Evolutionary conservation across 2,797 vertebrate genomes (phyloP).

Genomic region (Myiotriccus ornatus): DNA sequence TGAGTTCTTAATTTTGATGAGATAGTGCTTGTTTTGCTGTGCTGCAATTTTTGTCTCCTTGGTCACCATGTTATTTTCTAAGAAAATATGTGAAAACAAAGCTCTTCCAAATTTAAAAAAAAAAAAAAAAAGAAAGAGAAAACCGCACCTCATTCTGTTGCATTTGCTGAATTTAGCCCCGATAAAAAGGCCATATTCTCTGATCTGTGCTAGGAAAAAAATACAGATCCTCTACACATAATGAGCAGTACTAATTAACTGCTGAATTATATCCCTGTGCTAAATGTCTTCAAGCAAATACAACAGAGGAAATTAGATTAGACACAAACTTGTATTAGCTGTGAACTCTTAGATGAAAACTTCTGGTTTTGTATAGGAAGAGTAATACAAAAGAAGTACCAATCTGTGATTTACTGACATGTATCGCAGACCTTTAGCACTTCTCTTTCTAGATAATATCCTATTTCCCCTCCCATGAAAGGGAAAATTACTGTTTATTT

Average conservation of each 20-base stretch:
- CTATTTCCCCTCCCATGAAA: background rate
- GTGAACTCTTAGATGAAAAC: background rate
- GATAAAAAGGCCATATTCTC: background rate
- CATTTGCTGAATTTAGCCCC: background rate
- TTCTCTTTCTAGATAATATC: background rate
- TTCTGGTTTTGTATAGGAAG: background rate
- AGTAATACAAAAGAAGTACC: background rate
- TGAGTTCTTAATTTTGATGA: background rate
- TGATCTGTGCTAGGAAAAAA: background rate
- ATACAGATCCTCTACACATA: background rate
- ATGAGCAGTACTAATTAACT: background rate
- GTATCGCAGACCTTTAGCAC: background rate
- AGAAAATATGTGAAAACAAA: background rate
- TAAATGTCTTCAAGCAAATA: background rate
- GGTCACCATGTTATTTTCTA: background rate
- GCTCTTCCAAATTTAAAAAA: background rate
- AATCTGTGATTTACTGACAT: background rate
- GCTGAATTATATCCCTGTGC: background rate
- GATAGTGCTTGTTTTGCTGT: background rate
- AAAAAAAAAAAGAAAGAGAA: background rate
- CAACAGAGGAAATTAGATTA: background rate
- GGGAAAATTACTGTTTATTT: background rate
- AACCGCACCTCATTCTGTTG: background rate
- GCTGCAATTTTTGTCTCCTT: background rate
- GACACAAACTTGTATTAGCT: background rate